Evolutionary conservation across 2,888 invertebrate species (phyloP).

Genomic region (Clitarchus hookeri): DNA sequence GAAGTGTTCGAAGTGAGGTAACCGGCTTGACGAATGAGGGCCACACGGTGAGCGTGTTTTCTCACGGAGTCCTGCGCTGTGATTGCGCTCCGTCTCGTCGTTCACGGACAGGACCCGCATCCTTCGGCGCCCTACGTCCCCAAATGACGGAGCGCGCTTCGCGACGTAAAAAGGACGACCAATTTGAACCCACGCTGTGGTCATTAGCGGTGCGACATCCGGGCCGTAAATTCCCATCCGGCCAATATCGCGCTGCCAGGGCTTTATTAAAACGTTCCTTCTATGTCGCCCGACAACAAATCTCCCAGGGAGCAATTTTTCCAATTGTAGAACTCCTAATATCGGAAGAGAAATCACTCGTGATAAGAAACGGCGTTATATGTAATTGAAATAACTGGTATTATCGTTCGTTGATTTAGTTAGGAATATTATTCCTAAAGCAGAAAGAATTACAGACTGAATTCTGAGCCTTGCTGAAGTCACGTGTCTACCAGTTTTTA

Average conservation of each 20-base stretch:
- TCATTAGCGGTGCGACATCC: not conserved
- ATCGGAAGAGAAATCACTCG: too few species aligned
- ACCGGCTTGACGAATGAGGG: too few species aligned
- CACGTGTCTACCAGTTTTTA: too few species aligned
- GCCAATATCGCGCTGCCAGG: not conserved
- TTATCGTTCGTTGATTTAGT: too few species aligned
- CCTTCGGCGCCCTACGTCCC: not conserved
- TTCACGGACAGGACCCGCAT: not conserved
- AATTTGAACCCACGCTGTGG: not conserved
- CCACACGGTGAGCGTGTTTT: too few species aligned
- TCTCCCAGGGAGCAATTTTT: not conserved
- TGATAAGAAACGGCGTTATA: too few species aligned
- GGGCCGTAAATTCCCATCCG: not conserved
- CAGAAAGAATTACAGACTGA: too few species aligned
- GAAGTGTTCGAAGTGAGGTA: too few species aligned
- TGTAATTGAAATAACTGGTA: too few species aligned
- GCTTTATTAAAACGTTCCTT: conserved; percentile 14
- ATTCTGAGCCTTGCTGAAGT: too few species aligned
- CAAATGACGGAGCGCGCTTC: not conserved
- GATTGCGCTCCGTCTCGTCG: not conserved
- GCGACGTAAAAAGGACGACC: not conserved
- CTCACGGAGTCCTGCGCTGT: not conserved
- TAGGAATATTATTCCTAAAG: too few species aligned
- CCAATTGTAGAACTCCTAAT: too few species aligned
- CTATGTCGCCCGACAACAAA: not conserved